phyloP scores from a whole-genome alignment of 2,888 invertebrate genomes.

The Conchocele bisecta region DNA sequence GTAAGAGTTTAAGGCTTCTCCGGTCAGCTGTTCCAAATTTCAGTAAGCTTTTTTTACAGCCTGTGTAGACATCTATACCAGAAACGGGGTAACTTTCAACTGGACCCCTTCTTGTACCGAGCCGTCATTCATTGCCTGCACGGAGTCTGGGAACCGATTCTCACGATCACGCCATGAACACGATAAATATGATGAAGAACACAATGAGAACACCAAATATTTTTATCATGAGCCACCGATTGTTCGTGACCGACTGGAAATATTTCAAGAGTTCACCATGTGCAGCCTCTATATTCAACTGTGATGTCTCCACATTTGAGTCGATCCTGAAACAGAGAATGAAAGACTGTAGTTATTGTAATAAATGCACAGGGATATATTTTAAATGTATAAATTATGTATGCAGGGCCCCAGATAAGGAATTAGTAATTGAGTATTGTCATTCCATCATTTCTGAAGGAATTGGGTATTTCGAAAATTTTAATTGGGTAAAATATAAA shows the following conservation, averaged over 20 bases:
- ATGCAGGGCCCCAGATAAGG: neutral
- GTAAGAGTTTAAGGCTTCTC: too few species aligned
- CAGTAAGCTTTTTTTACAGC: too few species aligned
- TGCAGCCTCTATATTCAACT: conserved; percentile 98
- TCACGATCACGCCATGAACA: conserved; percentile 93
- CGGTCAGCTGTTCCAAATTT: too few species aligned
- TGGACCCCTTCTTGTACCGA: too few species aligned
- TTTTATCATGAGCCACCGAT: conserved; percentile 99
- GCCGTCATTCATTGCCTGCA: too few species aligned
- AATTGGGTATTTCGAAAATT: too few species aligned
- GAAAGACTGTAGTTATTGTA: neutral
- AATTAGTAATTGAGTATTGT: too few species aligned
- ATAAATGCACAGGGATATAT: too few species aligned
- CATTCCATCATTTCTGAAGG: too few species aligned
- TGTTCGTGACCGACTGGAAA: conserved; percentile 97
- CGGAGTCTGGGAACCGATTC: neutral
- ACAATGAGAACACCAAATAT: conserved; percentile 99
- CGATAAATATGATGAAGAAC: conserved; percentile 99
- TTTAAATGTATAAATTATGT: conserved; percentile 7
- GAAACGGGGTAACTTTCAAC: too few species aligned
- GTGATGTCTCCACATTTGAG: conserved; percentile 96
- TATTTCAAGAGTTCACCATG: conserved; percentile 98
- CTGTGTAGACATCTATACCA: too few species aligned
- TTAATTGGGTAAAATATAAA: too few species aligned
- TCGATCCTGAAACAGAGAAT: conserved; percentile 89